Evolutionary conservation across 2,113 vertebrate genomes (phyloP).

Genomic region (Oryzias woworae): DNA sequence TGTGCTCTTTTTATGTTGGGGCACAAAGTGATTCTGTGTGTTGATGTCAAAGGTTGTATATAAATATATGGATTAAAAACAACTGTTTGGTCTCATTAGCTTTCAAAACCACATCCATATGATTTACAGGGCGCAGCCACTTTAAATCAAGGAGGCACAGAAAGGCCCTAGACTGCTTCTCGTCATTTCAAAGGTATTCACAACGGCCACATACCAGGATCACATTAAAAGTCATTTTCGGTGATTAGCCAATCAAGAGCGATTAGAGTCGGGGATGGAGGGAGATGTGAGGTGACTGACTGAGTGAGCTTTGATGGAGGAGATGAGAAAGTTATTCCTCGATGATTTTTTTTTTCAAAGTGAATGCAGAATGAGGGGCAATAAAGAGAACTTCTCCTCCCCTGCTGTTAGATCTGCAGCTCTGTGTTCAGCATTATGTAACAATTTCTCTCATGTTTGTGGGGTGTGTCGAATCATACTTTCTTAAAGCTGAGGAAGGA

Average conservation of each 20-base stretch:
- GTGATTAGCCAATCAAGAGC: slow-evolving; percentile 66
- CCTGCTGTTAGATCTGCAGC: slow-evolving; percentile 16
- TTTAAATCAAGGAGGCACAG: slow-evolving; percentile 50
- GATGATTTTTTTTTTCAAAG: slow-evolving; percentile 53
- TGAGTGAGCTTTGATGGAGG: slow-evolving; percentile 53
- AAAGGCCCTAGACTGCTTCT: slow-evolving; percentile 35
- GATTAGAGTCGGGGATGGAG: slow-evolving; percentile 46
- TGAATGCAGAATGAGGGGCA: slow-evolving; percentile 61
- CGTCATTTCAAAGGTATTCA: slow-evolving; percentile 47
- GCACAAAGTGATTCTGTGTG: slow-evolving; percentile 10
- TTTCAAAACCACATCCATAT: slow-evolving; percentile 61
- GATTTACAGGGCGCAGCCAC: slow-evolving; percentile 47
- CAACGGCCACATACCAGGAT: slow-evolving; percentile 39
- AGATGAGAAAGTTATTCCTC: slow-evolving; percentile 64
- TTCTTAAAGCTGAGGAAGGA: slow-evolving; percentile 20
- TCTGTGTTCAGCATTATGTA: slow-evolving; percentile 26
- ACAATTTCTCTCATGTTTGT: slow-evolving; percentile 39
- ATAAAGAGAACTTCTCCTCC: slow-evolving; percentile 50
- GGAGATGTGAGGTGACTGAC: slow-evolving; percentile 52
- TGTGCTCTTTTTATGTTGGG: slow-evolving; percentile 1
- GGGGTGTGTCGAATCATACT: slow-evolving; percentile 26
- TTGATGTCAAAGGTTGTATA: slow-evolving; percentile 27
- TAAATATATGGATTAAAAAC: slow-evolving; percentile 21
- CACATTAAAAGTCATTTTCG: slow-evolving; percentile 58
- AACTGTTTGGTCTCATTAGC: slow-evolving; percentile 58